Evolutionary conservation across 1,140 invertebrate species (phyloP).

Genomic region (Drosophila erecta): DNA sequence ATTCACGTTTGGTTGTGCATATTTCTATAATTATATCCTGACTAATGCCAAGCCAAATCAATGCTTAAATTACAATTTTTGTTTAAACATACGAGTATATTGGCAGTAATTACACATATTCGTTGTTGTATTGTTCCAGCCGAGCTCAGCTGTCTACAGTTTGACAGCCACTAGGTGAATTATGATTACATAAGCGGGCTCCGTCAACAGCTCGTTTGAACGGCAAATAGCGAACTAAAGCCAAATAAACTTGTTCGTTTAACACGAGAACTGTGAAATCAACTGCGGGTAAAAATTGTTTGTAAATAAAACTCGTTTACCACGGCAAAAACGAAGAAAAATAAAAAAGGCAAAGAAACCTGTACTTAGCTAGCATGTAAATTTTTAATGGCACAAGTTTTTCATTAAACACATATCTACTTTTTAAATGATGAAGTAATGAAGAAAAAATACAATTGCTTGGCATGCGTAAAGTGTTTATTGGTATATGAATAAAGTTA

Average conservation of each 20-base stretch:
- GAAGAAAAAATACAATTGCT: slow-evolving; percentile 27
- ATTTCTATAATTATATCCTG: slow-evolving; percentile 19
- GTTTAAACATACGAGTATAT: background rate
- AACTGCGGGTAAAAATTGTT: slow-evolving; percentile 65
- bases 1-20: slow-evolving; percentile 12
- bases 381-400: slow-evolving; percentile 81
- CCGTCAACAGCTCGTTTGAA: slow-evolving; percentile 33
- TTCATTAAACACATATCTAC: slow-evolving; percentile 54
- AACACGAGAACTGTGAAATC: slow-evolving; percentile 77
- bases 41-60: slow-evolving; percentile 13
- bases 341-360: slow-evolving; percentile 40
- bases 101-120: background rate
- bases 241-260: slow-evolving; percentile 73
- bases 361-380: slow-evolving; percentile 59
- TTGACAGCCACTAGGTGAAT: slow-evolving; percentile 11
- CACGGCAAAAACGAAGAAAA: slow-evolving; percentile 10
- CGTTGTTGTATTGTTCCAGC: slow-evolving; percentile 1
- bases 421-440: slow-evolving; percentile 23
- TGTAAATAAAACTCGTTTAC: slow-evolving; percentile 80
- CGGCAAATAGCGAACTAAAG: slow-evolving; percentile 24
- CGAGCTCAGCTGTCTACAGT: slow-evolving; percentile 7
- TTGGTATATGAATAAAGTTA: slow-evolving; percentile 22
- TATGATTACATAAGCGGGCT: slow-evolving; percentile 62
- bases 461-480: slow-evolving; percentile 21
- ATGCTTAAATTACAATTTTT: background rate